Base-by-base conservation (phyloP, 2,113 vertebrate species). In the Pangasianodon gigas region DNA sequence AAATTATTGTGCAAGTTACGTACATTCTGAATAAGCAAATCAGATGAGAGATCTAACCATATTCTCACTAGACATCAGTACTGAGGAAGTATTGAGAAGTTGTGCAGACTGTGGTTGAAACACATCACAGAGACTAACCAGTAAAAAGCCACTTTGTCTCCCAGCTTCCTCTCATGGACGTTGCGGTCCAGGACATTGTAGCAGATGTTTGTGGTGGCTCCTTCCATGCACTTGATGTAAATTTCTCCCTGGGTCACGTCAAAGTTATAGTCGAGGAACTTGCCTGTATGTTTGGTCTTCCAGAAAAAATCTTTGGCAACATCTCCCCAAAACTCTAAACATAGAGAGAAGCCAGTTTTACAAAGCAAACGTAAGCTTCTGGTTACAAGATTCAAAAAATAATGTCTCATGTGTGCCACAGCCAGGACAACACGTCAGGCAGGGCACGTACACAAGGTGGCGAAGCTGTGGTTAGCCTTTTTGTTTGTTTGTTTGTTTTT, bases 161-260 rank as follows among this genome's bases (percentile, higher is more conserved):
- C 98, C 0, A 99, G 96, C 32, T 98, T 97, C 94, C 94, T 97
- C 86, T 99, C 97, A 0, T 96, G 92, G 84, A 99, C 95, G 75
- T 98, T 99, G 93, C 96, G 96, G 93, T 99, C 98, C 75, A 99
- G 95, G 24, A 99, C 88, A 87, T 99, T 99, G 96, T 99, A 99
- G 96, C 98, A 97, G 95, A 99, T 97, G 94, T 99, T 99, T 90
- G 98, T 99, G 86, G 97, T 97, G 14, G 97, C 98, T 77, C 98
- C 98, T 89, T 98, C 98, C 98, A 99, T 99, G 93, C 96, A 99
- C 85, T 98, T 98, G 24, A 97, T 91, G 90, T 96, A 99, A 93
- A 99, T 97, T 90, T 97, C 96, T 37, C 98, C 98, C 94, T 98
- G 99, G 0, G 97, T 98, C 92, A 98, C 96, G 32, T 99, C 98